Percentiles rank a stretch among this genome's conserved stretches.
These are phyloP conservation scores for Potamilus streckersoni DNA, from an alignment of 1,140 invertebrate genomes.

Conservation along the genomic window DNA sequence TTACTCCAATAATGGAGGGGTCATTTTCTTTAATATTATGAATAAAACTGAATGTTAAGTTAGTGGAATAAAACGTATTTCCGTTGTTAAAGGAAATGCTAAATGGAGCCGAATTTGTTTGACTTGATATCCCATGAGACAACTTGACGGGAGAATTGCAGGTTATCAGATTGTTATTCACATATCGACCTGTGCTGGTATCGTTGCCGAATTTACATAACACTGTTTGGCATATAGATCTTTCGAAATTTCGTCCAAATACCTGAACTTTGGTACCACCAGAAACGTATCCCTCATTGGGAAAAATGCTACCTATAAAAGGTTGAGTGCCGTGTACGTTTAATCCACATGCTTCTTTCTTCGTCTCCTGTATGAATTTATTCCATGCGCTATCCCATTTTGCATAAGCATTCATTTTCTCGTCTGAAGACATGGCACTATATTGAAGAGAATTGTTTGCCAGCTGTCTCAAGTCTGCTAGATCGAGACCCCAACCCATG, in stretches of 20 bases:
- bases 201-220: conserved; percentile 31
- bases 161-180: conserved; percentile 22
- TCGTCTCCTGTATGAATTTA: conserved; percentile 32
- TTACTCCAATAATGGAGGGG: too few relatives aligned
- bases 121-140: background rate
- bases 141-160: conserved; percentile 5
- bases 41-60: too few relatives aligned
- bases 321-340: background rate
- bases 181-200: conserved; percentile 19
- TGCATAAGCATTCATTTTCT: conserved; percentile 33
- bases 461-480: conserved; percentile 41
- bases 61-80: background rate
- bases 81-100: conserved; percentile 9
- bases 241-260: conserved; percentile 38
- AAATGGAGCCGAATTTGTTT: background rate
- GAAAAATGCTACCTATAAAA: conserved; percentile 25
- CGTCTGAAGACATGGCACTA: conserved; percentile 31
- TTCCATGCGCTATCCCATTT: conserved; percentile 43
- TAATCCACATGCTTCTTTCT: conserved; percentile 32
- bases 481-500: conserved; percentile 46
- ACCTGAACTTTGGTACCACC: conserved; percentile 28
- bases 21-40: too few relatives aligned
- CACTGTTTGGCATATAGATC: conserved; percentile 30
- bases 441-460: conserved; percentile 45
- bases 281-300: conserved; percentile 19